Evolutionary conservation across 37 sponge, comb jelly and placozoan species (phyloP).

Genomic region (Ephydatia muelleri): DNA sequence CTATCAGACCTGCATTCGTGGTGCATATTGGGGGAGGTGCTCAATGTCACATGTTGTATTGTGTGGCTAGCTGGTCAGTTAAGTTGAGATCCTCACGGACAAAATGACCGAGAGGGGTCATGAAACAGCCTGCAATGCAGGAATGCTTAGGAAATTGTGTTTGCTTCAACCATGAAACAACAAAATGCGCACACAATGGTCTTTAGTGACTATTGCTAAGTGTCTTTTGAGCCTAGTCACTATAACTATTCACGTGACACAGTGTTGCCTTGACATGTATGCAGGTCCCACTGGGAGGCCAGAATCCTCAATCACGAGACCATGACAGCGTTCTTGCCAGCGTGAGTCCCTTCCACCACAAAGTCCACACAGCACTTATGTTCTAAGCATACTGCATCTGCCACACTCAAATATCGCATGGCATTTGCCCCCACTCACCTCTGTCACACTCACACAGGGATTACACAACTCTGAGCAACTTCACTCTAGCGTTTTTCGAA

Average conservation of each 20-base stretch:
- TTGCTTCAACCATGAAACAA: too few species aligned
- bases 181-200: too few species aligned
- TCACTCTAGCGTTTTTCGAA: constrained; percentile 41
- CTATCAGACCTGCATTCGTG: too few species aligned
- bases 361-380: too few species aligned
- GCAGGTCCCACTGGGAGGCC: constrained; percentile 43
- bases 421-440: background rate
- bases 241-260: background rate
- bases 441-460: constrained; percentile 5
- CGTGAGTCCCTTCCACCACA: background rate
- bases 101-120: too few species aligned
- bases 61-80: too few species aligned
- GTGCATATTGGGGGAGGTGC: too few species aligned
- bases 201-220: background rate
- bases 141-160: too few species aligned
- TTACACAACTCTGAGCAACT: constrained; percentile 32
- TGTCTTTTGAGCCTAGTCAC: background rate
- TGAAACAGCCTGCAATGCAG: too few species aligned
- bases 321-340: constrained; percentile 14
- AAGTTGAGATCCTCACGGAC: too few species aligned
- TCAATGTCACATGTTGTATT: too few species aligned
- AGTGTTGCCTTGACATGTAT: background rate
- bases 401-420: background rate
- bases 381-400: background rate
- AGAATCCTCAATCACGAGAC: constrained; percentile 15